Evolutionary conservation across 2,888 invertebrate species (phyloP), one percentile per base, ranked within the genome.

Genomic region (Andrena camellia): DNA sequence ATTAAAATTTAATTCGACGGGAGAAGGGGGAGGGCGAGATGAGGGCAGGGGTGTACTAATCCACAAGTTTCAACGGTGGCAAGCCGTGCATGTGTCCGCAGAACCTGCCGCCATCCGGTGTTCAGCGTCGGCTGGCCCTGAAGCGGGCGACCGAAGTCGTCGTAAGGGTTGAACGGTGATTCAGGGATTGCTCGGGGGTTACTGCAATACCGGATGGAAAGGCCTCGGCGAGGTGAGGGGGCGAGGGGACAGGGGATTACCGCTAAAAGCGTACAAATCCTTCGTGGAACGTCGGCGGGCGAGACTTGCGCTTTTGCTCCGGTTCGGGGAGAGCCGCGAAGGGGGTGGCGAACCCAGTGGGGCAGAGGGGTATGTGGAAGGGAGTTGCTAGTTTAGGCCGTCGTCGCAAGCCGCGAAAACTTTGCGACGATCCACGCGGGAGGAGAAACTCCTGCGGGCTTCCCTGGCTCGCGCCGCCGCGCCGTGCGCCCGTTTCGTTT

Each of bases 261-360:
- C 87, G 91, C 89, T 93, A 92, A 93, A 93, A 93, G 92, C 92
- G 92, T 92, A 92, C 92, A 93, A 93, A 93, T 93, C 92, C 93
- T 90, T 88, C 86, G 87, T 71, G 81, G 82, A 80, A 86, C 86
- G 87, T 76, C 62, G 74, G 70, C 67, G 84, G 13, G 60, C 42
- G 83, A 86, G 78, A 72, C 78, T 57, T 66, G 73, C 75, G 81
- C 76, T 78, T 78, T 83, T 68, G 77, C 75, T 35, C 54, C 17
- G 54, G 20, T n/a, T 26, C 33, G 57, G 57, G 63, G 13, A 20
- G 48, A n/a, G 59, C 6, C n/a, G 10, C 20, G 8, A 8, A 20
- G n/a, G 10, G 69, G 68, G 35, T 13, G 68, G 31, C 26, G 10
- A n/a, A 42, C 20, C 29, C 31, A 3, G 42, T 20, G 3, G 42